These are phyloP conservation scores for Myanophis thanlyinensis DNA, from an alignment of 2,113 vertebrate species.

Conservation along the genomic window DNA sequence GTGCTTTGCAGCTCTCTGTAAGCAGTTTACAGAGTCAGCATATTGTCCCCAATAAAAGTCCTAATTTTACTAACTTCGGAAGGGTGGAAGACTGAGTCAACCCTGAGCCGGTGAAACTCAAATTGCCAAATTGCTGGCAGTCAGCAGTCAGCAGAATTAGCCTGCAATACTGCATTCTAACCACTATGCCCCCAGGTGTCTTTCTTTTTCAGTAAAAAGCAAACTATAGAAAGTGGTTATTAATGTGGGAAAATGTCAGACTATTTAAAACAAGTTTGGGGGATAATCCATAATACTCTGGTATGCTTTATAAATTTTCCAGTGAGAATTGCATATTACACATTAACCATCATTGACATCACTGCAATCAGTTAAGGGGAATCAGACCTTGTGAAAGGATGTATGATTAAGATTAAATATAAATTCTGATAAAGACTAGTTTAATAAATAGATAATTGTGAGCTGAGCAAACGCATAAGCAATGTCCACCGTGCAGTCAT, in stretches of 20 bases:
- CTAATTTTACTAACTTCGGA: neutral
- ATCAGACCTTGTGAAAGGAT: neutral
- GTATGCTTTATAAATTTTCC: neutral
- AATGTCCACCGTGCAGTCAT: neutral
- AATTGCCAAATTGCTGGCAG: neutral
- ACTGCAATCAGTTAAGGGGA: neutral
- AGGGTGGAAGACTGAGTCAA: neutral
- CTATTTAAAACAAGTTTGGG: neutral
- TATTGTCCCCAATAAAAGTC: neutral
- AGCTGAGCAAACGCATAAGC: neutral
- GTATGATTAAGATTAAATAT: neutral
- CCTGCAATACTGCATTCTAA: neutral
- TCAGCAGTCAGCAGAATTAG: neutral
- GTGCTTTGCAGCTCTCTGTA: neutral
- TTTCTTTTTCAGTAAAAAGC: neutral
- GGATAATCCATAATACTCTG: neutral
- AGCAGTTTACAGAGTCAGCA: neutral
- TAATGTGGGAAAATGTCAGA: neutral
- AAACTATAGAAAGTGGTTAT: neutral
- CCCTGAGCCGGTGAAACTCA: neutral
- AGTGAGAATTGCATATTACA: neutral
- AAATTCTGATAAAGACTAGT: neutral
- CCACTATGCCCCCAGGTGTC: neutral
- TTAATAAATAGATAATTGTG: neutral
- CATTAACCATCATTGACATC: neutral